Evolutionary conservation across 2,888 invertebrate genomes (phyloP).

Genomic region (Altica lythri): DNA sequence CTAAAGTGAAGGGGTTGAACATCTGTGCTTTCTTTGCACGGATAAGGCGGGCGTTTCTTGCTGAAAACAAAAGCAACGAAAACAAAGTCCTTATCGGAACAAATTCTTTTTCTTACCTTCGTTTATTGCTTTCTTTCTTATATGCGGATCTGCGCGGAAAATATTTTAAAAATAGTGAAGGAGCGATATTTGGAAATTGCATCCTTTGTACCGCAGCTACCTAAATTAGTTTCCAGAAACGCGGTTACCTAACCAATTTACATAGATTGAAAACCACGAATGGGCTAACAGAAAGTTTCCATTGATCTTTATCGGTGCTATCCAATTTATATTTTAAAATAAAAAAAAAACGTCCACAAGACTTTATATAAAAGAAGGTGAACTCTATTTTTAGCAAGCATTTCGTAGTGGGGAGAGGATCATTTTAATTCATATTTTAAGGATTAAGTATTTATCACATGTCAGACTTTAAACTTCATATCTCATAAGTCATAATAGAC

Average conservation of each 20-base stretch:
- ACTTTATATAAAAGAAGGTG: background rate
- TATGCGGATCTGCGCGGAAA: constrained; percentile 10
- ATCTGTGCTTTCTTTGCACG: constrained; percentile 31
- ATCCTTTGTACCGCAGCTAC: constrained; percentile 10
- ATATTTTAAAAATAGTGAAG: constrained; percentile 17
- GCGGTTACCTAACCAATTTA: constrained; percentile 7
- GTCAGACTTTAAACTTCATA: no score
- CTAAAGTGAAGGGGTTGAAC: constrained; percentile 31
- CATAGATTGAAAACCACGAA: constrained; percentile 10
- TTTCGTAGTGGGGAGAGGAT: no score
- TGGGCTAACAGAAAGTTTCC: background rate
- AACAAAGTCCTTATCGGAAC: constrained; percentile 42
- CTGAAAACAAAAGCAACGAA: constrained; percentile 50
- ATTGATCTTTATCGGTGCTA: no score
- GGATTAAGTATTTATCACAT: no score
- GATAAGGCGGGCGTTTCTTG: constrained; percentile 25
- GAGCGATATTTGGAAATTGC: constrained; percentile 12
- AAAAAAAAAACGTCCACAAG: background rate
- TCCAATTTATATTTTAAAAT: no score
- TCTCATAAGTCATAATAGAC: no score
- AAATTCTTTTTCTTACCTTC: constrained; percentile 27
- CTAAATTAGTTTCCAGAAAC: constrained; percentile 7
- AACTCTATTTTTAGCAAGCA: no score
- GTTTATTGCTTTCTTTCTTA: constrained; percentile 12
- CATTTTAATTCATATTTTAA: no score